Conservation (phyloP, 2,797 vertebrate genomes). For the Nannoperca australis region DNA sequence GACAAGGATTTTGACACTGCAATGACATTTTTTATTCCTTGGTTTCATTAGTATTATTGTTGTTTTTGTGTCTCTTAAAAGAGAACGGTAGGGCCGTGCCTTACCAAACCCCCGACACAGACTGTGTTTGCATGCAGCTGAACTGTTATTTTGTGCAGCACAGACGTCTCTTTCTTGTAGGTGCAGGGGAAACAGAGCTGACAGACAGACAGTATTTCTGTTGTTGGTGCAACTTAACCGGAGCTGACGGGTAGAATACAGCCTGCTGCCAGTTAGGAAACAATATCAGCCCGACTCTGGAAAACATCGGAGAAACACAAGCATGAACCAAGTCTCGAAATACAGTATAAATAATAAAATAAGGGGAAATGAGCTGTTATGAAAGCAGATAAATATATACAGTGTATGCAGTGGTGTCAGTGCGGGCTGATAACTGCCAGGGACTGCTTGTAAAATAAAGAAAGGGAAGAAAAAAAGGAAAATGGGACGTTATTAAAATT, state of each 20-base stretch:
- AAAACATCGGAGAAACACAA: slow-evolving; percentile 2
- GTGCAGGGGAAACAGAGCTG: slow-evolving; percentile 12
- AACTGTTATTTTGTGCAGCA: not conserved
- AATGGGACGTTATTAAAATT: slow-evolving; percentile 14
- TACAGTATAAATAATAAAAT: slow-evolving; percentile 1
- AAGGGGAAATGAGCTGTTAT: slow-evolving; percentile 6
- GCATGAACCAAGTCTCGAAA: slow-evolving; percentile 8
- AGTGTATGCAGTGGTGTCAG: slow-evolving; percentile 1
- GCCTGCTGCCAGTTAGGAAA: slow-evolving; percentile 26
- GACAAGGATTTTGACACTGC: not conserved
- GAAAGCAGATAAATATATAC: slow-evolving; percentile 26
- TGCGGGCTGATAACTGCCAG: slow-evolving; percentile 16
- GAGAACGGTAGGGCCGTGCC: not conserved
- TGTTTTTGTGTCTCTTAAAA: not conserved
- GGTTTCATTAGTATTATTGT: not conserved
- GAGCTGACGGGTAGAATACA: slow-evolving; percentile 29
- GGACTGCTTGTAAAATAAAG: slow-evolving; percentile 25
- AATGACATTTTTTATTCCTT: not conserved
- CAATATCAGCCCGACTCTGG: slow-evolving; percentile 16
- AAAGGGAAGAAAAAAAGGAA: not conserved
- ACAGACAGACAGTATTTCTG: not conserved
- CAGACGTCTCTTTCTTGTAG: not conserved
- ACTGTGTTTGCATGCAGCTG: not conserved
- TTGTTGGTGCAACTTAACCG: slow-evolving; percentile 19
- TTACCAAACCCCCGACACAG: not conserved